Percentiles rank a stretch among this genome's conserved stretches.
Evolutionary conservation across 2,113 vertebrate genomes (phyloP).

Genomic region (Balaeniceps rex): DNA sequence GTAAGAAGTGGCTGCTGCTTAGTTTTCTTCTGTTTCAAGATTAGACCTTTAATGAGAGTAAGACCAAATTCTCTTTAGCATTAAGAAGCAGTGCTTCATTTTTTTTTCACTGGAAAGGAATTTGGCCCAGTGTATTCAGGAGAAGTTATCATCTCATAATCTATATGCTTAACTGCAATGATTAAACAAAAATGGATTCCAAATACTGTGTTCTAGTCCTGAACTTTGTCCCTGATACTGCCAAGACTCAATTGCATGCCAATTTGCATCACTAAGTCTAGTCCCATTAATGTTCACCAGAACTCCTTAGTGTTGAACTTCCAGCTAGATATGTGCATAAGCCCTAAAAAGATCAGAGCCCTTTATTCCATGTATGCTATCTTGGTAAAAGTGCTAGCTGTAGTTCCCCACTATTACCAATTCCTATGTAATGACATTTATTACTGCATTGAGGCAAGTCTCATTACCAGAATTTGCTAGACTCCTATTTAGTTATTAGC

Average conservation of each 20-base stretch:
- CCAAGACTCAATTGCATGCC: neutral
- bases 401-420: neutral
- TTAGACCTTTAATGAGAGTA: neutral
- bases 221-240: neutral
- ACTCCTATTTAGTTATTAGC: constrained; percentile 54
- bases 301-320: neutral
- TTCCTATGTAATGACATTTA: constrained; percentile 27
- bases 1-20: neutral
- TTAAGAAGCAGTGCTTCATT: neutral
- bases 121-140: neutral
- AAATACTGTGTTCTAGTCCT: neutral
- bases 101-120: neutral
- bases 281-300: neutral
- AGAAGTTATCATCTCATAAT: neutral
- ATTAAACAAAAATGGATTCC: neutral
- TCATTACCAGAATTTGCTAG: constrained; percentile 41
- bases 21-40: neutral
- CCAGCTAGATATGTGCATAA: neutral
- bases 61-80: neutral
- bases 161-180: neutral
- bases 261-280: neutral
- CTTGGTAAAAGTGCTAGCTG: neutral
- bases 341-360: neutral
- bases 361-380: neutral
- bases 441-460: constrained; percentile 20